A percentile compares a stretch with the other conserved stretches of the same genome.
Evolutionary conservation across 2,888 invertebrate genomes (phyloP).

Genomic region (Congeria kusceri): DNA sequence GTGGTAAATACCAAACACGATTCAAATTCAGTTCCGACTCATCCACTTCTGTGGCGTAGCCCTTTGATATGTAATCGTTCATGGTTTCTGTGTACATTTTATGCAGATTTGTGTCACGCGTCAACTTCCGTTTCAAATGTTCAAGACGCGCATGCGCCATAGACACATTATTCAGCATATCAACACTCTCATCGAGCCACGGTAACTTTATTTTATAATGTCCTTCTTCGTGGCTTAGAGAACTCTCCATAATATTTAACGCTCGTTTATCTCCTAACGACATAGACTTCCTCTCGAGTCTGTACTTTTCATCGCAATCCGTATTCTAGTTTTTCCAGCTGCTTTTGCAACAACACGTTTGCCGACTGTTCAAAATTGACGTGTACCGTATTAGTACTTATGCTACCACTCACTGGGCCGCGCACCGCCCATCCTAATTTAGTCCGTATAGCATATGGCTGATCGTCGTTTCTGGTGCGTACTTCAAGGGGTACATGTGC

Average conservation of each 20-base stretch:
- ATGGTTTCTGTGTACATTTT: conserved; percentile 31
- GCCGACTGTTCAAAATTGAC: conserved; percentile 1
- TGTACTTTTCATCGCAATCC: not conserved
- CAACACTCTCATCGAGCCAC: conserved; percentile 32
- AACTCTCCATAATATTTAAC: conserved; percentile 26
- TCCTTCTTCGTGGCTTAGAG: conserved; percentile 18
- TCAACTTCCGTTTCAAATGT: conserved; percentile 31
- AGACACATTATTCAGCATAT: conserved; percentile 34
- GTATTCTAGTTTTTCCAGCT: conserved; percentile 17
- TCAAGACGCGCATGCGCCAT: conserved; percentile 37
- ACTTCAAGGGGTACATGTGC: not conserved
- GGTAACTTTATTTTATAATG: conserved; percentile 46
- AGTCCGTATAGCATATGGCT: conserved; percentile 43
- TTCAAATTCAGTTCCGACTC: not conserved
- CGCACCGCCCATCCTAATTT: conserved; percentile 38
- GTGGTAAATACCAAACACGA: conserved; percentile 49
- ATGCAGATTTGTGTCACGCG: conserved; percentile 8
- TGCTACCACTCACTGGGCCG: conserved; percentile 3
- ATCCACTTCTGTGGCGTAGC: conserved; percentile 32
- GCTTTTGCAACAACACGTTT: conserved; percentile 10
- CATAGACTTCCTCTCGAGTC: not conserved
- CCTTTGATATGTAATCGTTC: conserved; percentile 36
- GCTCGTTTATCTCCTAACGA: conserved; percentile 30
- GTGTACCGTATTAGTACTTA: too few relatives aligned
- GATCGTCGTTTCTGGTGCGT: not conserved